Base-by-base conservation (phyloP, 2,888 invertebrate genomes). In the Hipparchia semele region DNA sequence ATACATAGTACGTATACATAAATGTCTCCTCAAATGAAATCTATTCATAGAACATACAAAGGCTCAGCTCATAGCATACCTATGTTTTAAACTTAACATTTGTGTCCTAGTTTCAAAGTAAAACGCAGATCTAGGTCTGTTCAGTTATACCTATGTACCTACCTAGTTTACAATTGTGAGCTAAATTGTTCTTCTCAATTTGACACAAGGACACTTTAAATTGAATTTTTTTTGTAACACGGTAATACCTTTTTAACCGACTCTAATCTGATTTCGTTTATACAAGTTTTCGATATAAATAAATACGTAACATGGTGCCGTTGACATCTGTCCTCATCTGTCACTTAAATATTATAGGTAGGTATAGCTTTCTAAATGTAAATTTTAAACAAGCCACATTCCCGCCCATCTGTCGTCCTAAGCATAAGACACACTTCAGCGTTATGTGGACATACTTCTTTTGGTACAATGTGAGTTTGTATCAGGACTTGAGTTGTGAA, bases 11-110 rank as follows among this genome's bases (percentile, higher is more conserved):
- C 7, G 23, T 64, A 64, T 64, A 64, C 51, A 64, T 64, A 49
- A 64, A 49, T 64, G 64, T 64, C 64, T 51, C 64, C 64, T 13
- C 64, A 64, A 64, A 64, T 62, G 46, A 23, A 45, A 62, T 46
- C 13, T n/a, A 49, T 64, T 64, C 64, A 64, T 64, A 51, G 64
- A 46, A 13, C 23, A 64, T 13, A 49, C 64, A 64, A 64, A 64
- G 49, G 23, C 23, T 23, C 8, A 4, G 49, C 64, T 49, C 5
- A 4, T 46, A 23, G 49, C 9, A 49, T 64, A 49, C 49, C 23
- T 64, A 9, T 51, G 46, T 23, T 64, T 61, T 39, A 7, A 49
- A 23, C 13, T 10, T 13, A 13, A 64, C 64, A 64, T 49, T 61
- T 61, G 61, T 64, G 64, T 64, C 64, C 64, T 23, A 64, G 64